Base-by-base conservation (phyloP, 2,797 vertebrate species). In the Allenopithecus nigroviridis region DNA sequence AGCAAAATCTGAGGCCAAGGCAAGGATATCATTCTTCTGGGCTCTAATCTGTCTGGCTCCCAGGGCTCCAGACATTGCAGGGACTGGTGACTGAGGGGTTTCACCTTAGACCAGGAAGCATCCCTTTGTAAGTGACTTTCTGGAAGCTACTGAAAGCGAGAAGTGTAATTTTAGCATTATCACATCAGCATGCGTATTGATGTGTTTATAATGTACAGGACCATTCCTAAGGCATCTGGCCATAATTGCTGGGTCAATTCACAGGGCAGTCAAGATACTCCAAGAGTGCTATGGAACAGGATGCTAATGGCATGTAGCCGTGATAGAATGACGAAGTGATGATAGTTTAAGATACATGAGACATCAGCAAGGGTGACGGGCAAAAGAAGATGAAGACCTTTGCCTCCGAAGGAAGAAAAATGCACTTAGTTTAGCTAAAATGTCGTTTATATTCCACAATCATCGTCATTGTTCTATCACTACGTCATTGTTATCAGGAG, bases 111-210 rank as follows among this genome's bases (percentile, higher is more conserved):
- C 3, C 17, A 33, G 24, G 11, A 64, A 72, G 28, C 10, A 97
- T 97, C 93, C 87, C 95, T 95, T 97, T 97, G 50, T 93, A 92
- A 95, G 53, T 97, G 97, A 96, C 97, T 98, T 98, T 98, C 96
- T 97, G 95, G 97, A 98, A 98, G 93, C 17, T 0, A 91, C 94
- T 97, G 96, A 98, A 98, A 98, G 78, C 95, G 95, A 98, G 96
- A 97, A 97, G 97, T 96, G 84, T 98, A 98, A 98, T 98, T 97
- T 89, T 68, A 94, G 97, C 96, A 98, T 98, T 98, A 98, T 94
- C 8, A 4, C 79, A 91, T 43, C 96, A 80, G 70, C 93, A 98
- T 95, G 92, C 81, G 74, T 89, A 97, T 80, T 98, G 98, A 98
- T 98, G 97, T 89, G 98, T 98, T 98, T 98, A 96, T 97, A 98